Percentiles rank a stretch among this genome's conserved stretches.
phyloP scores from a whole-genome alignment of 2,113 vertebrate genomes.

The Brachypodius melanocephalos region DNA sequence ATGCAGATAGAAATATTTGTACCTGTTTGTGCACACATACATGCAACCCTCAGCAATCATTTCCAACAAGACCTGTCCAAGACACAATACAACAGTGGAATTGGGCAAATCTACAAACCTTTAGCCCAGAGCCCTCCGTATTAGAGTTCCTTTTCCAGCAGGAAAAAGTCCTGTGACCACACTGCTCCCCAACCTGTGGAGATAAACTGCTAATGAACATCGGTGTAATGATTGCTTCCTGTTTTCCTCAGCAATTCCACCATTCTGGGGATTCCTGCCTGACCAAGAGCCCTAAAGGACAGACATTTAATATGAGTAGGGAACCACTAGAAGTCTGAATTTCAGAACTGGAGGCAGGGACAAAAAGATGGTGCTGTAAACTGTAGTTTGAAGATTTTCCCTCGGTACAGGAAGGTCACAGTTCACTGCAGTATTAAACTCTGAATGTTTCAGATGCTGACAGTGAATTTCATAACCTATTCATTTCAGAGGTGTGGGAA shows the following conservation, averaged over 20 bases:
- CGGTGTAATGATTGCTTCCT: not conserved
- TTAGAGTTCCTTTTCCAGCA: slow-evolving; percentile 5
- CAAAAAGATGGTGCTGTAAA: not conserved
- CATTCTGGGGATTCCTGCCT: not conserved
- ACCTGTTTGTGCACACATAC: not conserved
- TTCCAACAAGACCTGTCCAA: not conserved
- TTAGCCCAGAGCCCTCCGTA: not conserved
- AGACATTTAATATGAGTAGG: not conserved
- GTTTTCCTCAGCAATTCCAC: not conserved
- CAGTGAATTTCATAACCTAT: not conserved
- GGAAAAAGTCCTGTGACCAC: not conserved
- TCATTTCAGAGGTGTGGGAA: not conserved
- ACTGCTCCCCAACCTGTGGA: not conserved
- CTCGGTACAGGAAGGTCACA: not conserved
- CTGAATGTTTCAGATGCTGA: not conserved
- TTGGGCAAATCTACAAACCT: not conserved
- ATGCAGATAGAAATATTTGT: not conserved
- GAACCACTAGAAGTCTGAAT: not conserved
- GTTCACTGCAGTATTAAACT: not conserved
- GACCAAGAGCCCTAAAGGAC: not conserved
- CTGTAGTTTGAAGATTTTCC: not conserved
- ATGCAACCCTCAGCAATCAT: not conserved
- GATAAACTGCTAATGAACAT: not conserved
- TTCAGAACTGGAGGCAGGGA: not conserved
- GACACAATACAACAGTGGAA: not conserved